These are phyloP conservation scores for Lepisosteus oculatus DNA, from an alignment of 2,113 vertebrate genomes.

Conservation along the genomic window DNA sequence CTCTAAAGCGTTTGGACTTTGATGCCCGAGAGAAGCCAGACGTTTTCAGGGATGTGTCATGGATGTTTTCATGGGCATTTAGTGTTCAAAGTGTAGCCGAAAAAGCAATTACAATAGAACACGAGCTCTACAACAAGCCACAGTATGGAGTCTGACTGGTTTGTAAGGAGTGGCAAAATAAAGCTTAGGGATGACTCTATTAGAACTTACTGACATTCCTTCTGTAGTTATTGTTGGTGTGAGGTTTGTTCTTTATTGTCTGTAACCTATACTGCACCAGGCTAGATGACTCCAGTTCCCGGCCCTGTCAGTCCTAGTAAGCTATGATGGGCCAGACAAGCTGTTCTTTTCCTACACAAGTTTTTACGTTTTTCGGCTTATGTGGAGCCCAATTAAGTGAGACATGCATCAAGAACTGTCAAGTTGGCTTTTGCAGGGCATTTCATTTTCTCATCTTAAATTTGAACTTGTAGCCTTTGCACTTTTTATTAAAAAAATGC, in stretches of 20 bases:
- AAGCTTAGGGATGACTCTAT: background rate
- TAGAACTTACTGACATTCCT: background rate
- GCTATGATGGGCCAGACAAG: background rate
- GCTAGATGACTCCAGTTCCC: background rate
- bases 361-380: background rate
- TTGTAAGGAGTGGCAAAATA: background rate
- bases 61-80: constrained; percentile 22
- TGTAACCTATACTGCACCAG: constrained; percentile 1
- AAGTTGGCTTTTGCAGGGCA: background rate
- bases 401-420: background rate
- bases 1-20: constrained; percentile 32
- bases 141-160: constrained; percentile 4
- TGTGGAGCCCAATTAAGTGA: background rate
- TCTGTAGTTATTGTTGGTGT: constrained; percentile 7
- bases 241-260: constrained; percentile 7
- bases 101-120: constrained; percentile 17
- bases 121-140: constrained; percentile 2
- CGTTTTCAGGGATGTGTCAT: constrained; percentile 25
- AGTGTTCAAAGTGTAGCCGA: constrained; percentile 21
- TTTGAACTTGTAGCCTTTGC: too few relatives aligned
- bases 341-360: background rate
- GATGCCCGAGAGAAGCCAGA: constrained; percentile 14
- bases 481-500: too few relatives aligned
- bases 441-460: background rate
- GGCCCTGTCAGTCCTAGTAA: background rate